Conservation (phyloP, 2,797 vertebrate species). For the Cuniculus paca region DNA sequence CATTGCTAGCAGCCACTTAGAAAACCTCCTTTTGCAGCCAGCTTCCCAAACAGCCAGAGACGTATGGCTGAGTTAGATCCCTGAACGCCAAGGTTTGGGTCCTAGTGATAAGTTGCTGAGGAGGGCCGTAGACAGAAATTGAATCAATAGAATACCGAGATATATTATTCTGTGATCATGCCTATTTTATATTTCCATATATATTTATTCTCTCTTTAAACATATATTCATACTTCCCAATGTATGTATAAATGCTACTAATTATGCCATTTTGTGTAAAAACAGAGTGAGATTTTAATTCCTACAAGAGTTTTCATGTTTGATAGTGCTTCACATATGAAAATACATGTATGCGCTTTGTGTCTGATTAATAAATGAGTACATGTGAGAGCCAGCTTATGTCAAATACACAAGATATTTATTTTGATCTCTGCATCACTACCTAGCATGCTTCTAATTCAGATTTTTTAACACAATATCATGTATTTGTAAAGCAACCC, state of each 20-base stretch:
- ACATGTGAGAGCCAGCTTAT: constrained; percentile 77
- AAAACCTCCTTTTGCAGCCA: constrained; percentile 47
- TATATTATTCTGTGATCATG: constrained; percentile 41
- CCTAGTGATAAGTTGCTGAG: constrained; percentile 44
- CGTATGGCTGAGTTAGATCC: background rate
- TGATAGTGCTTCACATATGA: constrained; percentile 57
- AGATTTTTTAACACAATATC: background rate
- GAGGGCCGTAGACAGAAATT: constrained; percentile 60
- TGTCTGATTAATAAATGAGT: constrained; percentile 78
- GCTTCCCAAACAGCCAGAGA: constrained; percentile 31
- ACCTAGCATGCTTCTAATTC: constrained; percentile 60
- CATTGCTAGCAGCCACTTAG: constrained; percentile 1
- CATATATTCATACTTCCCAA: background rate
- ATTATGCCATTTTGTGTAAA: background rate
- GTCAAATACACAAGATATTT: constrained; percentile 84
- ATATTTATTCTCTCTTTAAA: background rate
- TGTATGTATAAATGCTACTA: background rate
- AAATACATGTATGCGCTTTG: constrained; percentile 73
- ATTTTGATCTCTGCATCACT: constrained; percentile 75
- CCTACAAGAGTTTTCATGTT: constrained; percentile 68
- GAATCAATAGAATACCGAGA: constrained; percentile 14
- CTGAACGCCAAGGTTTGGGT: background rate
- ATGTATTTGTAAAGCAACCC: background rate
- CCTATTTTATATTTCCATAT: background rate
- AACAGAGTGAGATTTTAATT: constrained; percentile 70